Conservation (phyloP, 2,113 vertebrate species). For the Halcyon malimbica region DNA sequence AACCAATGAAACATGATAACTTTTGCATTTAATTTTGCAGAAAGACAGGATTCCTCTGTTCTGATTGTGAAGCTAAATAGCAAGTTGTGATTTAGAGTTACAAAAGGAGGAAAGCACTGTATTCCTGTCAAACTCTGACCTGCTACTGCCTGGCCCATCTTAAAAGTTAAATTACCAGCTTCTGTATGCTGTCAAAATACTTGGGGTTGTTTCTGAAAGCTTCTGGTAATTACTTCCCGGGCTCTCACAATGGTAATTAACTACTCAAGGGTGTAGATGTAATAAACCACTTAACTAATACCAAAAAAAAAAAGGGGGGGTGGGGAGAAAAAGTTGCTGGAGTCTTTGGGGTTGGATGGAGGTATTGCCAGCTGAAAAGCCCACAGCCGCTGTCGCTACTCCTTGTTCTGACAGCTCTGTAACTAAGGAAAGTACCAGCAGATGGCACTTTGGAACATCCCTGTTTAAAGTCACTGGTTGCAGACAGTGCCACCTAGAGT, state of each 20-base stretch:
- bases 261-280: not conserved
- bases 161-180: not conserved
- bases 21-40: not conserved
- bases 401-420: rapidly evolving
- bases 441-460: not conserved
- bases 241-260: not conserved
- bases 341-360: not conserved
- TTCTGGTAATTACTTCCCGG: not conserved
- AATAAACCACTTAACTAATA: not conserved
- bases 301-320: too few relatives aligned
- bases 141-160: not conserved
- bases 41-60: not conserved
- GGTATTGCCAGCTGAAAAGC: not conserved
- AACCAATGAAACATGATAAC: not conserved
- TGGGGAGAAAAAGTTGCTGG: not conserved
- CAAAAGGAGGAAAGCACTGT: too few relatives aligned
- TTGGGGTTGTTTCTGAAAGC: not conserved
- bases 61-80: not conserved
- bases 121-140: rapidly evolving
- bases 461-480: rapidly evolving
- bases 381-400: rapidly evolving
- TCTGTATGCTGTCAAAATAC: not conserved
- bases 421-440: not conserved
- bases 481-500: not conserved
- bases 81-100: not conserved